Percentiles rank a stretch among this genome's conserved stretches.
Evolutionary conservation across 2,888 invertebrate species (phyloP).

Genomic region (Macrophya alboannulata): DNA sequence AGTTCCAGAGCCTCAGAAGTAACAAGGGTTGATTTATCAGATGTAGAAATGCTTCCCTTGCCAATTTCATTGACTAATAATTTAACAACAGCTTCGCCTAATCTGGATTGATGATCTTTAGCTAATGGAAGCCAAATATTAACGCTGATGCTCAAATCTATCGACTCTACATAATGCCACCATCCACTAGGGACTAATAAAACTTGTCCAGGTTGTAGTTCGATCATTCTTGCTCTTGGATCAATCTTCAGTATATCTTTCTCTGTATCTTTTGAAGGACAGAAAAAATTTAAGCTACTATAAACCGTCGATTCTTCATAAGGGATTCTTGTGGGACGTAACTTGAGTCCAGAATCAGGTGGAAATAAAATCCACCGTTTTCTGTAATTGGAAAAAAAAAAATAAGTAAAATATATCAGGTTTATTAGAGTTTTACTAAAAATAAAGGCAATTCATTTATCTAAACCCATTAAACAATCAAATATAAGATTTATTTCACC

Average conservation of each 20-base stretch:
- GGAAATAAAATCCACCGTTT: constrained; percentile 97
- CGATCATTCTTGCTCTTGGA: constrained; percentile 82
- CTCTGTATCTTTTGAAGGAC: constrained; percentile 83
- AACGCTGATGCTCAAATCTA: constrained; percentile 82
- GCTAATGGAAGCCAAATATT: constrained; percentile 91
- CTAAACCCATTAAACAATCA: not conserved
- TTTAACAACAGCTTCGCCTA: constrained; percentile 76
- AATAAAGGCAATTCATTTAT: not conserved
- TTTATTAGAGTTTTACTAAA: constrained; percentile 50
- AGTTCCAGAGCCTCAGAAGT: constrained; percentile 67
- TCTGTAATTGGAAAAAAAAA: constrained; percentile 79
- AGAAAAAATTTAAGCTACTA: constrained; percentile 91
- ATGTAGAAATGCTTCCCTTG: constrained; percentile 62
- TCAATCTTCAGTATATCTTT: constrained; percentile 79
- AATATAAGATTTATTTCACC: constrained; percentile 80
- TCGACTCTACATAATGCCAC: constrained; percentile 97
- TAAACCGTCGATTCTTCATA: constrained; percentile 98
- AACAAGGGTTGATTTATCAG: constrained; percentile 63
- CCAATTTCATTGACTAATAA: constrained; percentile 72
- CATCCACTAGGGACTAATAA: constrained; percentile 94
- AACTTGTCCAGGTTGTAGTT: constrained; percentile 92
- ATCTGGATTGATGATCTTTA: constrained; percentile 73
- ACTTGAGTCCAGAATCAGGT: constrained; percentile 84
- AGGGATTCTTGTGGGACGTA: constrained; percentile 93
- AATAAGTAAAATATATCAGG: constrained; percentile 51